Conservation (phyloP, 2,888 invertebrate species). For the Megastigmus dorsalis region DNA sequence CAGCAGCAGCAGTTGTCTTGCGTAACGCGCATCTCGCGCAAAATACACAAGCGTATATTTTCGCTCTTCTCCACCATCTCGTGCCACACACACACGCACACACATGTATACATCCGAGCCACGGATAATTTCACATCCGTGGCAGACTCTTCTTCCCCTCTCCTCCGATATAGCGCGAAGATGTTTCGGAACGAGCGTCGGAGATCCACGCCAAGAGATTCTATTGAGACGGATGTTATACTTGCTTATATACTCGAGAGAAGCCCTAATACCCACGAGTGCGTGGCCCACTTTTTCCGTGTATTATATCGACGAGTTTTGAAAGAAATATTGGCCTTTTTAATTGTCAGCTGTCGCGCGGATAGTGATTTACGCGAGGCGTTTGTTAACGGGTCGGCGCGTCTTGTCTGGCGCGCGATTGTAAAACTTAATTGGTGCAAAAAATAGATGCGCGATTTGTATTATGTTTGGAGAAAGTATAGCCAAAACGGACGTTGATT, state of each 20-base stretch:
- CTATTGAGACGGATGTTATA: background rate
- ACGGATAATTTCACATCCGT: conserved; percentile 6
- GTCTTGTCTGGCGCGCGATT: no score
- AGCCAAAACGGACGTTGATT: no score
- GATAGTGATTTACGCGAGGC: conserved; percentile 1
- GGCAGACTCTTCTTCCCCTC: background rate
- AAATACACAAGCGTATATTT: conserved; percentile 1
- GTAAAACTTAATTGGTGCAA: no score
- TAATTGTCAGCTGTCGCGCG: conserved; percentile 20
- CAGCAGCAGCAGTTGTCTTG: background rate
- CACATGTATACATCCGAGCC: background rate
- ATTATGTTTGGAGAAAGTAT: no score
- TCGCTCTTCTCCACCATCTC: background rate
- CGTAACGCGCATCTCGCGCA: background rate
- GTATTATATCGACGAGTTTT: background rate
- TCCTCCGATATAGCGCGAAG: background rate
- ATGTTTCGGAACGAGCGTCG: background rate
- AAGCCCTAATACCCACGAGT: no score
- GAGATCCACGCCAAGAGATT: background rate
- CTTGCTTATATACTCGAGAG: no score
- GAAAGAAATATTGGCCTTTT: background rate
- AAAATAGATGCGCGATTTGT: no score
- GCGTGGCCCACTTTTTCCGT: background rate
- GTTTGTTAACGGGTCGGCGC: no score
- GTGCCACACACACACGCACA: no score